A percentile compares a stretch with the other conserved stretches of the same genome.
These are phyloP conservation scores for Pteruthius melanotis DNA, from an alignment of 2,113 vertebrate species.

Conservation along the genomic window DNA sequence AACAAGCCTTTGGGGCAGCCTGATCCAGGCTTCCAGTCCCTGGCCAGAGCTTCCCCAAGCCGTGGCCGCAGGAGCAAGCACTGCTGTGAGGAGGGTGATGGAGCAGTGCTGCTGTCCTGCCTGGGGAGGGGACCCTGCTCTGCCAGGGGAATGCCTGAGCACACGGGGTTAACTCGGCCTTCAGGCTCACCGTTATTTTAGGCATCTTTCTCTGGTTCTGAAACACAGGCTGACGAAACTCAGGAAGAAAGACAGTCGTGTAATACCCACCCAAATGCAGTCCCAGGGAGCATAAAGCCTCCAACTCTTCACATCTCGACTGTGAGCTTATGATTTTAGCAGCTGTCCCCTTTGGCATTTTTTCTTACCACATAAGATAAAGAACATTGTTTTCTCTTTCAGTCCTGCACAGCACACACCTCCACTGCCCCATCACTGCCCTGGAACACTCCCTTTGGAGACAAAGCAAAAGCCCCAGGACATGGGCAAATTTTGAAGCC, in stretches of 20 bases:
- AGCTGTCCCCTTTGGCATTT: background rate
- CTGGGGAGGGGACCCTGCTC: rapidly evolving
- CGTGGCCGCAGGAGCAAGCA: background rate
- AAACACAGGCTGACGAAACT: background rate
- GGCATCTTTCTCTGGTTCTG: background rate
- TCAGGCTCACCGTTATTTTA: background rate
- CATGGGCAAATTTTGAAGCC: background rate
- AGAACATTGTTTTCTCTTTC: background rate
- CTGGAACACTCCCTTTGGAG: background rate
- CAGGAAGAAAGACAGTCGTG: background rate
- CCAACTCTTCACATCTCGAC: background rate
- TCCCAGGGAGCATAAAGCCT: background rate
- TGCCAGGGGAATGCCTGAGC: rapidly evolving
- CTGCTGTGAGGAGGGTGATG: background rate
- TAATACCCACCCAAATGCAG: background rate
- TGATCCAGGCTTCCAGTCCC: background rate
- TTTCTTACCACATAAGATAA: background rate
- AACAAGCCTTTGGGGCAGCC: background rate
- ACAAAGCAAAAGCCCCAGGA: background rate
- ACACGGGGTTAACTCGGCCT: background rate
- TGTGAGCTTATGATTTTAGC: background rate
- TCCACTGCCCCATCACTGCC: background rate
- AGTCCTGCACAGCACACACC: background rate
- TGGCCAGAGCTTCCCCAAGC: background rate
- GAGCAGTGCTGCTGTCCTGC: rapidly evolving